Base-by-base conservation (phyloP, 2,888 invertebrate species). In the Hirudinaria manillensis region DNA sequence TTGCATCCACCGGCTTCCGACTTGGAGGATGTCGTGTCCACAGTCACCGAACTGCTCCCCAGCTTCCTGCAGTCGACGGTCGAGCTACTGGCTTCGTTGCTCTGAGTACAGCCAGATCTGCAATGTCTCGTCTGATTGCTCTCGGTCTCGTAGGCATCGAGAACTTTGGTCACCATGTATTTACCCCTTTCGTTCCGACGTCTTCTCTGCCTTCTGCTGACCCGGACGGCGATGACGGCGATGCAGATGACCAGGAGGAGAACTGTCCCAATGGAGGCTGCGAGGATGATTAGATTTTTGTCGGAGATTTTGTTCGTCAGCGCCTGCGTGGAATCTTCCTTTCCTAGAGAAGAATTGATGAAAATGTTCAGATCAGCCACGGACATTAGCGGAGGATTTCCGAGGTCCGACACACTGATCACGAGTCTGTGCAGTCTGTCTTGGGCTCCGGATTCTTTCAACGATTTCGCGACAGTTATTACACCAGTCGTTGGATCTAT, bases 401-500 rank as follows among this genome's bases (percentile, higher is more conserved):
- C 78, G 16, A 32, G 36, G 73, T 78, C 79, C 1, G 66, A 51
- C 4, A 79, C 79, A 53, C 71, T 76, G 24, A 79, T 72, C 21
- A 76, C 72, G 27, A 79, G 65, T n/a, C 65, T 68, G 45, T 75
- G 74, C 24, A 65, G 36, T 29, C 65, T 19, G 38, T 73, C 73
- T 53, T 73, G 51, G 32, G 38, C 55, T 32, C 70, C 56, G n/a
- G 53, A 32, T 34, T 66, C 70, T 34, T 72, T 65, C 21, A 78
- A 77, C 56, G 79, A 79, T 4, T 79, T 80, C 0, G 82, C 78
- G 38, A 80, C 78, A 27, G 88, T 83, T 55, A 88, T 83, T 55
- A 84, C 85, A 0, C 88, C 88, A 19, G 82, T 82, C 4, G 81
- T 77, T 2, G 82, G 77, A 74, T 87, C 84, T 72, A 88, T 84